Conservation (phyloP, 2,888 invertebrate species). For the Parelbella ahira region DNA sequence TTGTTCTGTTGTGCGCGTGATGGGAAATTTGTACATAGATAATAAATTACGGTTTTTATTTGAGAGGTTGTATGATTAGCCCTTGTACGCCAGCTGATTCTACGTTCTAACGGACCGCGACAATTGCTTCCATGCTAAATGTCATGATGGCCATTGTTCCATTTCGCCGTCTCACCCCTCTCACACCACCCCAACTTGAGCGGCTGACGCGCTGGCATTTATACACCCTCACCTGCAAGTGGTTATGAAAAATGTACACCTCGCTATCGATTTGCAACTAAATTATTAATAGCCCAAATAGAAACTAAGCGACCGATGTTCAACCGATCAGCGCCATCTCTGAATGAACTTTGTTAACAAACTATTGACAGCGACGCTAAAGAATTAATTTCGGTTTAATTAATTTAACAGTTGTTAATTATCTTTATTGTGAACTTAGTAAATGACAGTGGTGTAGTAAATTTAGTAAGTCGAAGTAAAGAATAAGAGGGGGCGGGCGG, state of each 20-base stretch:
- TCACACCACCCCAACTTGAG: constrained; percentile 49
- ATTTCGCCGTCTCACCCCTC: constrained; percentile 42
- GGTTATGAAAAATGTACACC: constrained; percentile 61
- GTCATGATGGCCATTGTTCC: constrained; percentile 79
- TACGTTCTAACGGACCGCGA: constrained; percentile 71
- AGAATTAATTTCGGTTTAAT: constrained; percentile 33
- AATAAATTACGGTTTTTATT: constrained; percentile 41
- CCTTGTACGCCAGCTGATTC: constrained; percentile 64
- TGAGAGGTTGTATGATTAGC: constrained; percentile 57
- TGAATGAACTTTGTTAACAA: not conserved
- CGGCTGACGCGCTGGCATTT: constrained; percentile 66
- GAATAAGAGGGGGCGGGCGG: constrained; percentile 40
- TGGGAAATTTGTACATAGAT: too few species aligned
- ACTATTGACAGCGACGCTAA: not conserved
- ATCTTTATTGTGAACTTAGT: constrained; percentile 44
- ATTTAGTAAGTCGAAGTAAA: constrained; percentile 44
- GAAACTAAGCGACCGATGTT: too few species aligned
- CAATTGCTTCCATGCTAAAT: constrained; percentile 79
- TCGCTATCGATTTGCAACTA: constrained; percentile 46
- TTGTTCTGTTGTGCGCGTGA: too few species aligned
- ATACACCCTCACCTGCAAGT: constrained; percentile 54
- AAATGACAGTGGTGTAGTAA: constrained; percentile 49
- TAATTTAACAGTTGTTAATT: constrained; percentile 33
- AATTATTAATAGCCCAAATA: constrained; percentile 13
- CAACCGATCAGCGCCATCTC: not conserved